Base-by-base conservation (phyloP, 1,140 invertebrate genomes). In the Musca vetustissima region DNA sequence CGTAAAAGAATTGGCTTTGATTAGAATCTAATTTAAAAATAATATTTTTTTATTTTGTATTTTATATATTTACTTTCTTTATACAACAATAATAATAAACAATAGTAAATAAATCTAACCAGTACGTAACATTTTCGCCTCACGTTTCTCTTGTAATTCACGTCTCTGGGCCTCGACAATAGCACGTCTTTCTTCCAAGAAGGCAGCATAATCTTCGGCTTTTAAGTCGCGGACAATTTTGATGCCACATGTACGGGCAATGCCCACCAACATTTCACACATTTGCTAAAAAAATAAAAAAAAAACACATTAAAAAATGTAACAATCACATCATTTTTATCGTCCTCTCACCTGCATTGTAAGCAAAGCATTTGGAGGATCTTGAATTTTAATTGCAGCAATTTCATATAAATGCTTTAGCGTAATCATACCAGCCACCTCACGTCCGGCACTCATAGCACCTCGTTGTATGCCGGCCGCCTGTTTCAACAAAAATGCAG, bases 381-480 rank as follows among this genome's bases (percentile, higher is more conserved):
- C 98, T 82, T 92, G 80, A 15, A 88, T 85, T 85, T 99, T 99
- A 3, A 99, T 93, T 84, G 90, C 88, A 0, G 98, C 97, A 78
- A 99, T 99, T 89, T 99, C 98, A 85, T 99, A 99, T 32, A 99
- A 83, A 85, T 99, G 98, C 83, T 98, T 99, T 0, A 97, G 77
- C 1, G 96, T 96, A 61, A 99, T 88, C 86, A 92, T 97, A 0
- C 98, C 98, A 76, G 89, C 87, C 17, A 91, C 84, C 85, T 98
- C 95, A 72, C 83, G 87, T 89, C 93, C 87, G 75, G 88, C 87
- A 72, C 88, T 82, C 91, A 95, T 94, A 24, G 92, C 89, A 61
- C 91, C 96, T 83, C 91, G 87, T 73, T 89, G 86, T 55, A 95
- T 89, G 4, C 98, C 98, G 66, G 98, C 96, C 17, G 98, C 98